These are phyloP conservation scores for Chionomys nivalis DNA, from an alignment of 2,113 vertebrate species.

Conservation along the genomic window DNA sequence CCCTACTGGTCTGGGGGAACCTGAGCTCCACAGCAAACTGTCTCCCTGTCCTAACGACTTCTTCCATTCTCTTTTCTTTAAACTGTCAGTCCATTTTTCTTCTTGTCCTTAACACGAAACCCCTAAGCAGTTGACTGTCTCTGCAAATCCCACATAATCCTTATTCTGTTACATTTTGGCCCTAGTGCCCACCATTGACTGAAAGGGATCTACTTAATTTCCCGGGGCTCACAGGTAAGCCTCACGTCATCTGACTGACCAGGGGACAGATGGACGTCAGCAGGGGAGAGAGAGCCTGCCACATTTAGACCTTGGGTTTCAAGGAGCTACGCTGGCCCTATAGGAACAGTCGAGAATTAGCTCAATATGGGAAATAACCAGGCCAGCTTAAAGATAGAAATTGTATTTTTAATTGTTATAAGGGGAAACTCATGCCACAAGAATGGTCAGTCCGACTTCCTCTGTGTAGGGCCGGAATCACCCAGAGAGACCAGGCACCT, in stretches of 20 bases:
- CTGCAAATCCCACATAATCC: conserved; percentile 19
- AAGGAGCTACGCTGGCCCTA: not conserved
- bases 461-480: too few species aligned
- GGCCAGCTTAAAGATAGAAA: too few species aligned
- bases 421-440: too few species aligned
- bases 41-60: not conserved
- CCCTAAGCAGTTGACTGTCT: not conserved
- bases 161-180: not conserved
- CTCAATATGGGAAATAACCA: too few species aligned
- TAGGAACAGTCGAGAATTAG: not conserved
- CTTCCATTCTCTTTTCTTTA: not conserved
- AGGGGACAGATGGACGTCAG: not conserved
- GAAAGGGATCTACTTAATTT: not conserved
- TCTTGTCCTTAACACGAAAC: not conserved
- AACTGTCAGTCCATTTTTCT: conserved; percentile 8
- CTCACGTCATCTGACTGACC: not conserved
- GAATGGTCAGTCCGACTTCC: too few species aligned
- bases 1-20: too few species aligned
- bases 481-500: too few species aligned
- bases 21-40: not conserved
- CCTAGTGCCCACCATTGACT: not conserved
- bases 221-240: not conserved
- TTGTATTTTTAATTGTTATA: too few species aligned
- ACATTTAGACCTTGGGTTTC: not conserved
- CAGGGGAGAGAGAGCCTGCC: not conserved